Evolutionary conservation across 2,113 vertebrate species (phyloP).

Genomic region (Pelusios castaneus): DNA sequence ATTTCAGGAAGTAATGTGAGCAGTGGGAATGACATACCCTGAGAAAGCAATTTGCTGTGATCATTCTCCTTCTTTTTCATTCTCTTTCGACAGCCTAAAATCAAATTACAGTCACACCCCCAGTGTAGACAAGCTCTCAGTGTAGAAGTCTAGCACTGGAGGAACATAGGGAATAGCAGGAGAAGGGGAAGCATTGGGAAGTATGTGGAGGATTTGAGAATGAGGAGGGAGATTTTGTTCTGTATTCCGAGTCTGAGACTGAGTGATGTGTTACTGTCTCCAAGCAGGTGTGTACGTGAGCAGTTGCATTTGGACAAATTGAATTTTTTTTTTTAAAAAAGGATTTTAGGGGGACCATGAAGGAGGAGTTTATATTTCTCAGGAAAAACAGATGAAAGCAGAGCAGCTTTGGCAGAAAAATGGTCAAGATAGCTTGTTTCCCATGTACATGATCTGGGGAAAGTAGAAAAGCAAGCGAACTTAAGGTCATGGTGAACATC

Average conservation of each 20-base stretch:
- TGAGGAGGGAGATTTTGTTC: background rate
- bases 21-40: no score
- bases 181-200: background rate
- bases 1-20: no score
- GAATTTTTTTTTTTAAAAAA: constrained; percentile 21
- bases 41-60: no score
- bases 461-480: background rate
- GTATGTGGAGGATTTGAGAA: accelerated
- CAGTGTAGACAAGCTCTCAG: background rate
- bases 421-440: background rate
- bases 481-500: background rate
- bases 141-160: background rate
- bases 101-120: no score
- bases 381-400: background rate
- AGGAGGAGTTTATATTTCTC: background rate
- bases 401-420: accelerated
- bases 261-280: background rate
- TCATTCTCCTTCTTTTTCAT: no score
- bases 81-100: no score
- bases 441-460: background rate
- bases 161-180: accelerated
- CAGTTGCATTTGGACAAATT: background rate
- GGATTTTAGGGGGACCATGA: background rate
- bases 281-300: background rate
- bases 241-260: background rate